Percentiles rank a stretch among this genome's conserved stretches.
These are phyloP conservation scores for Alosa alosa DNA, from an alignment of 2,113 vertebrate species.

Conservation along the genomic window DNA sequence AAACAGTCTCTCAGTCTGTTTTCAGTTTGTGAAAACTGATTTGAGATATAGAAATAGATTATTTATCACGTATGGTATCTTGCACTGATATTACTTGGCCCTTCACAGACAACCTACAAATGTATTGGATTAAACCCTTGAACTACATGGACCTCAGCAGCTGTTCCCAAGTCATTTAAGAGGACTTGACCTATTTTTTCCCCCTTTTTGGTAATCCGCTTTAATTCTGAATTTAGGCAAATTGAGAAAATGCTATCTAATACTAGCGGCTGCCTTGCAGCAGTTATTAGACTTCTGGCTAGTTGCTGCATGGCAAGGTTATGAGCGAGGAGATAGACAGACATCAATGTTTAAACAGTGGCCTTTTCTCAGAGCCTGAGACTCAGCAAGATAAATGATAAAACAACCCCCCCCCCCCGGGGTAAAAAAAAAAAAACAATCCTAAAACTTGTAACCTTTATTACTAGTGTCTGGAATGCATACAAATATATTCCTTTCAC, in stretches of 20 bases:
- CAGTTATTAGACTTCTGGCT: neutral
- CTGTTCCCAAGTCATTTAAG: constrained; percentile 36
- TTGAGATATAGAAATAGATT: neutral
- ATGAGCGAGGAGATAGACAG: neutral
- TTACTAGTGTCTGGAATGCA: neutral
- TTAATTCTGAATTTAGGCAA: constrained; percentile 33
- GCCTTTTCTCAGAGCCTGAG: neutral
- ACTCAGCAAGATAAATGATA: neutral
- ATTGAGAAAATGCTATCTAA: constrained; percentile 21
- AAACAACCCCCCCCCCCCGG: neutral
- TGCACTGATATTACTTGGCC: constrained; percentile 19
- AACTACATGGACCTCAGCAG: constrained; percentile 41
- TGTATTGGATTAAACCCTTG: constrained; percentile 34
- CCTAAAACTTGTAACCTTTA: neutral
- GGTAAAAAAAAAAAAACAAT: neutral
- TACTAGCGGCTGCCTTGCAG: neutral
- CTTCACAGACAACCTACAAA: constrained; percentile 32
- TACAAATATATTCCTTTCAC: neutral
- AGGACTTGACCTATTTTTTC: constrained; percentile 40
- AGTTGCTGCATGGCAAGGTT: neutral
- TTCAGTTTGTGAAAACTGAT: neutral
- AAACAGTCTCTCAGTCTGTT: neutral
- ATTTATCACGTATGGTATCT: neutral
- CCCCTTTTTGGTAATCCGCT: constrained; percentile 38
- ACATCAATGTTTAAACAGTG: neutral